Evolutionary conservation across 2,113 vertebrate genomes (phyloP), one percentile per base, ranked within the genome.

Genomic region (Aix galericulata): DNA sequence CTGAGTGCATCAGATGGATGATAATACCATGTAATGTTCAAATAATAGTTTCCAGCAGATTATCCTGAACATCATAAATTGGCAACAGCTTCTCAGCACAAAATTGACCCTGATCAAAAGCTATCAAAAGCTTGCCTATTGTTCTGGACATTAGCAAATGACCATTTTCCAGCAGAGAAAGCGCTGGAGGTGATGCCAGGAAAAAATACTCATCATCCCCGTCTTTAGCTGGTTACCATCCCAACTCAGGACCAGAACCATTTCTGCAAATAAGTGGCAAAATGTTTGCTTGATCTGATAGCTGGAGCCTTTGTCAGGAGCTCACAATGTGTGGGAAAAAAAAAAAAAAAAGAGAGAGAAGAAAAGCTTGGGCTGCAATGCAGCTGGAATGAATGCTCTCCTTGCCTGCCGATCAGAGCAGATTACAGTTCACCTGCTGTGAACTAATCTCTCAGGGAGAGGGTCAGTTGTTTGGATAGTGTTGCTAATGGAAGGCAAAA

Each of bases 391-490:
- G 91, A 96, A 94, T 88, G 88, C 87, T 48, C 73, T n/a, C 82
- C 93, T 85, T 64, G 88, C 88, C 92, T 92, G 91, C 92, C 8
- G 46, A 50, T 72, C 87, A 78, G 87, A 87, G 89, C 87, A 94
- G 93, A 95, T 96, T 96, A 94, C 8, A 80, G 92, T 34, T 96
- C 94, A 96, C 96, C 96, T 95, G 87, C 94, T 97, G 92, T 76
- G 93, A 94, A 82, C 87, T 92, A 96, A 96, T 97, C 91, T 95
- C 63, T 69, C 5, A 4, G 93, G 91, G 94, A 97, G 84, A 92
- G 87, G 93, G 96, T 95, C 94, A 92, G 66, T 93, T 96, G 95
- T 96, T 96, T 96, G 95, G 93, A 96, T 90, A 95, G 82, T 93
- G 93, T 81, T 91, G 94, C 88, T 96, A 92, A 96, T 93, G 94